Percentiles rank a stretch among this genome's conserved stretches.
These are phyloP conservation scores for Mythimna albipuncta DNA, from an alignment of 2,888 invertebrate species.

Conservation along the genomic window DNA sequence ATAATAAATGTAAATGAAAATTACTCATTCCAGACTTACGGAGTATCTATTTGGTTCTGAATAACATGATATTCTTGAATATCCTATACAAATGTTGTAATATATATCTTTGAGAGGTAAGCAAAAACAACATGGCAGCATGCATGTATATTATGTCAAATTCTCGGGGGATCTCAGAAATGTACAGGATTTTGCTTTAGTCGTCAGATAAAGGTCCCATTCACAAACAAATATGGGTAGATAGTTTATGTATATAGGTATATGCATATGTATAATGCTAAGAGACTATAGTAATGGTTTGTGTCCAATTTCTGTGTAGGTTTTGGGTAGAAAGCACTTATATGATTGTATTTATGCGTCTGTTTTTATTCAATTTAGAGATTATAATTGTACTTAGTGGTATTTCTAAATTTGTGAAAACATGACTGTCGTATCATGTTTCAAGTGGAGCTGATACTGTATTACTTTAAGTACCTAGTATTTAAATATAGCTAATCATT, in stretches of 20 bases:
- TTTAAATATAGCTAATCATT: too few relatives aligned
- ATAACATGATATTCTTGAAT: neutral
- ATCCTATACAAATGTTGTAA: neutral
- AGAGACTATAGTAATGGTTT: neutral
- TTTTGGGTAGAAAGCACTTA: too few relatives aligned
- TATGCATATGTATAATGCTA: neutral
- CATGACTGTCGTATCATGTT: too few relatives aligned
- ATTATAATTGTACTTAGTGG: too few relatives aligned
- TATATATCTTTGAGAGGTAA: conserved; percentile 27
- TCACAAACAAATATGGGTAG: neutral
- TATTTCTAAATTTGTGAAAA: too few relatives aligned
- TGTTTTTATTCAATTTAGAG: too few relatives aligned
- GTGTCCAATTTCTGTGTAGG: neutral
- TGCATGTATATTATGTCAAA: conserved; percentile 15
- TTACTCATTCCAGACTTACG: neutral
- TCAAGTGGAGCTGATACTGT: too few relatives aligned
- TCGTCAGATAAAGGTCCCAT: neutral
- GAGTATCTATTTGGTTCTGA: neutral
- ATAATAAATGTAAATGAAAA: neutral
- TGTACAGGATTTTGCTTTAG: conserved; percentile 5
- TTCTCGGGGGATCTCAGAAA: conserved; percentile 15
- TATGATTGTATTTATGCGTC: too few relatives aligned
- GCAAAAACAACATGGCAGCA: neutral
- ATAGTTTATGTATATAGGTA: neutral
- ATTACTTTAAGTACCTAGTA: too few relatives aligned